Evolutionary conservation across 2,888 invertebrate species (phyloP).

Genomic region (Lymantria dispar): DNA sequence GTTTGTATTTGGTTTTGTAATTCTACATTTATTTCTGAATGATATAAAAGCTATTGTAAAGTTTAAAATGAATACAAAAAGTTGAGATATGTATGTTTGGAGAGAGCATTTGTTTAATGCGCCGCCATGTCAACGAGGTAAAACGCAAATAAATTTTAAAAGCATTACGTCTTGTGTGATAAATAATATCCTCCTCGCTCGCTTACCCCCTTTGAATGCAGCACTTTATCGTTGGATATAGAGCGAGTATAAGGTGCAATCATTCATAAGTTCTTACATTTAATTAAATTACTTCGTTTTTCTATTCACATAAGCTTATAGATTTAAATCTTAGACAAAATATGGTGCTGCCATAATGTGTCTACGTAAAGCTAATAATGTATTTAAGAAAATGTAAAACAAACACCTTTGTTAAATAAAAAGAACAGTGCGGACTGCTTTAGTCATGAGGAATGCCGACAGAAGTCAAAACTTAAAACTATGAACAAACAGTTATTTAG

Average conservation of each 20-base stretch:
- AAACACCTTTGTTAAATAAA: no score
- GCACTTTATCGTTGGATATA: slow-evolving; percentile 12
- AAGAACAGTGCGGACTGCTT: no score
- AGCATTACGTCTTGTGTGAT: slow-evolving; percentile 67
- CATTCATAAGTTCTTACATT: no score
- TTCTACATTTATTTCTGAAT: slow-evolving; percentile 56
- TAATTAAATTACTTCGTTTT: no score
- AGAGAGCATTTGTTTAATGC: slow-evolving; percentile 54
- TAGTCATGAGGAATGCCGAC: no score
- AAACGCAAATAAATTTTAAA: slow-evolving; percentile 76
- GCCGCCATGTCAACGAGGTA: slow-evolving; percentile 53
- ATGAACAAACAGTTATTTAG: no score
- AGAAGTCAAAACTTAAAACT: no score
- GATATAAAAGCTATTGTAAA: slow-evolving; percentile 32
- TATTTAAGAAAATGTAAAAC: no score
- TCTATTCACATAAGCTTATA: no score
- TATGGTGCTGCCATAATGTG: no score
- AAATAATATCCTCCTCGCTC: slow-evolving; percentile 60
- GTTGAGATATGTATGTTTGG: slow-evolving; percentile 51
- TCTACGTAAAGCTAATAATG: no score
- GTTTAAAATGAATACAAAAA: slow-evolving; percentile 18
- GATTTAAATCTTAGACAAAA: no score
- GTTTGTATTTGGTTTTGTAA: slow-evolving; percentile 23
- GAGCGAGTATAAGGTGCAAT: background rate
- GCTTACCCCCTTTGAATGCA: slow-evolving; percentile 60